phyloP scores from a whole-genome alignment of 92 coral and sea anemone species.

The Epizoanthus stellaris region DNA sequence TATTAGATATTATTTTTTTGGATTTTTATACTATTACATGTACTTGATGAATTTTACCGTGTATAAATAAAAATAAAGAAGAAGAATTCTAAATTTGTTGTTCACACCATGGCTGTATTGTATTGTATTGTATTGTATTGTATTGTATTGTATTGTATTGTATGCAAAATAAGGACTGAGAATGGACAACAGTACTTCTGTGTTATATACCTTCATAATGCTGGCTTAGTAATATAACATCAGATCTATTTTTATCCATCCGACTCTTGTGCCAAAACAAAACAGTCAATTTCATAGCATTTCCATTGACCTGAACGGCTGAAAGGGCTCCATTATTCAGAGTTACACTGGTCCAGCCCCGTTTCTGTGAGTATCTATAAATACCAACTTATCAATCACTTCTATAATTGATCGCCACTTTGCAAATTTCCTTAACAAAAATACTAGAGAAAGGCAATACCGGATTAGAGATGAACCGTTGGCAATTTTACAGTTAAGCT shows the following conservation, averaged over 20 bases:
- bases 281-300: background rate
- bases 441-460: background rate
- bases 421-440: background rate
- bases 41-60: no score
- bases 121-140: no score
- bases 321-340: background rate
- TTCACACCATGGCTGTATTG: no score
- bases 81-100: no score
- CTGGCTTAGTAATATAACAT: constrained; percentile 11
- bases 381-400: background rate
- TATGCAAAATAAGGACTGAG: no score
- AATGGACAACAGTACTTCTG: no score
- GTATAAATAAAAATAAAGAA: no score
- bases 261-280: constrained; percentile 37
- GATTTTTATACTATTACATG: no score
- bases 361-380: background rate
- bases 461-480: constrained; percentile 1
- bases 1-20: no score
- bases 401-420: background rate
- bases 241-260: constrained; percentile 35
- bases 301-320: background rate
- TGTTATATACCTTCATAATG: constrained; percentile 4
- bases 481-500: background rate
- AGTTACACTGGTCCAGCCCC: background rate
- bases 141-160: no score